phyloP scores from a whole-genome alignment of 2,888 invertebrate species.

The Meiosimyza platycephala region DNA sequence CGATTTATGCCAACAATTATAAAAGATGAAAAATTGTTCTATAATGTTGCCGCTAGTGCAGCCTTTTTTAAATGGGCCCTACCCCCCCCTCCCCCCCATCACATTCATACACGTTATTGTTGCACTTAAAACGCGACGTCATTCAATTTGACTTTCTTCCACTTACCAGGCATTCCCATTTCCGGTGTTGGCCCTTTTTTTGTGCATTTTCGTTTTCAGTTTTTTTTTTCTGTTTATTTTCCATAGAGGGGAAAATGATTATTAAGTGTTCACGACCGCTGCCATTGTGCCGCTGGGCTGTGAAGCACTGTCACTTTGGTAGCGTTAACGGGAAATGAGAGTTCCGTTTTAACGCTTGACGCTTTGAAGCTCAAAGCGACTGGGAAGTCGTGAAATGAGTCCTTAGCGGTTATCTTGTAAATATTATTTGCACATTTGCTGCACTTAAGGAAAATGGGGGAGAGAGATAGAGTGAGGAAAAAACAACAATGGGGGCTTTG shows the following conservation, averaged over 20 bases:
- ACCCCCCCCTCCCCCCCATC: too few species aligned
- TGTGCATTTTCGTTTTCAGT: not conserved
- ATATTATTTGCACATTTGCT: constrained; percentile 24
- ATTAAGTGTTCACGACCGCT: constrained; percentile 34
- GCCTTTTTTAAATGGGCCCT: constrained; percentile 2
- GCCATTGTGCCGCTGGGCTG: constrained; percentile 14
- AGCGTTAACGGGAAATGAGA: constrained; percentile 50
- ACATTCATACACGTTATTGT: constrained; percentile 14
- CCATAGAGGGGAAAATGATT: constrained; percentile 16
- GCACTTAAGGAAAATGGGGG: not conserved
- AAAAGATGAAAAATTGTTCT: constrained; percentile 10
- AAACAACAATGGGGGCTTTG: not conserved
- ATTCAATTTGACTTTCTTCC: constrained; percentile 25
- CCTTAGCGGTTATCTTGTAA: constrained; percentile 3
- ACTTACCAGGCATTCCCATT: constrained; percentile 30
- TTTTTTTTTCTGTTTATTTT: constrained; percentile 8
- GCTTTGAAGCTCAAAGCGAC: not conserved
- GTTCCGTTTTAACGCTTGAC: constrained; percentile 48
- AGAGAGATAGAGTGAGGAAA: not conserved
- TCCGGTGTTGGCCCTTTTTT: constrained; percentile 30
- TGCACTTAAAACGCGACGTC: constrained; percentile 28
- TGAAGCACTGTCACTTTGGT: constrained; percentile 45
- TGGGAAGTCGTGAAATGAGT: not conserved
- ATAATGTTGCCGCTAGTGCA: not conserved
- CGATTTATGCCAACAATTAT: constrained; percentile 22